Evolutionary conservation across 2,113 vertebrate genomes (phyloP), one percentile per base, ranked within the genome.

Genomic region (Ascaphus truei): DNA sequence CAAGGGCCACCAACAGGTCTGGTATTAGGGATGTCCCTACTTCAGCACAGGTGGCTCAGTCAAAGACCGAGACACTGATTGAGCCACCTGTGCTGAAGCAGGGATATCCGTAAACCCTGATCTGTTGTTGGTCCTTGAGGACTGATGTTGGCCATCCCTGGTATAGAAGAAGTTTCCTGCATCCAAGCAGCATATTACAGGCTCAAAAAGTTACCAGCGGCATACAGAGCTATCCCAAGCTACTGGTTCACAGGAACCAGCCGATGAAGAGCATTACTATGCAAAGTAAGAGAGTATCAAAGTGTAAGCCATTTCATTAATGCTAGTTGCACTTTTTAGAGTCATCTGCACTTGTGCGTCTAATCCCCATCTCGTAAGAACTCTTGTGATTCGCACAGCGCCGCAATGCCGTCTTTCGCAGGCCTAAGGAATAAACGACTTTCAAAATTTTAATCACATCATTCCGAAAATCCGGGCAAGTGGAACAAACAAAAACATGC

Each of bases 241-340:
- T 57, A 48, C 29, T 29, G 22, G 16, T 33, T 48, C 36, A 59
- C 15, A 34, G 41, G 29, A 39, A 51, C 37, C 20, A 69, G 53
- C 18, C 48, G 51, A 47, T 34, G 33, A 18, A 60, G n/a, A 45
- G 43, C 25, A 69, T 69, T 69, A 60, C 16, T 60, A 69, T 69
- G 55, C 41, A 50, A 25, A 57, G 25, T 25, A 50, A 30, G 39
- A 30, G 39, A 69, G 50, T 66, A 50, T 43, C 62, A 43, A 41
- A 55, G 34, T 29, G 23, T 30, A 31, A 69, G 45, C 33, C 30
- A 60, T 45, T 43, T 69, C 56, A 69, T 69, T 69, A 69, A 69
- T 60, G 45, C 1, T 23, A 69, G 66, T 69, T 69, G 66, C 66
- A 69, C 66, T 60, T 69, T 69, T 69, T 60, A 60, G 66, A 69